Percentiles rank a stretch among this genome's conserved stretches.
phyloP scores from a whole-genome alignment of 2,113 vertebrate genomes.

The Eurypyga helias region DNA sequence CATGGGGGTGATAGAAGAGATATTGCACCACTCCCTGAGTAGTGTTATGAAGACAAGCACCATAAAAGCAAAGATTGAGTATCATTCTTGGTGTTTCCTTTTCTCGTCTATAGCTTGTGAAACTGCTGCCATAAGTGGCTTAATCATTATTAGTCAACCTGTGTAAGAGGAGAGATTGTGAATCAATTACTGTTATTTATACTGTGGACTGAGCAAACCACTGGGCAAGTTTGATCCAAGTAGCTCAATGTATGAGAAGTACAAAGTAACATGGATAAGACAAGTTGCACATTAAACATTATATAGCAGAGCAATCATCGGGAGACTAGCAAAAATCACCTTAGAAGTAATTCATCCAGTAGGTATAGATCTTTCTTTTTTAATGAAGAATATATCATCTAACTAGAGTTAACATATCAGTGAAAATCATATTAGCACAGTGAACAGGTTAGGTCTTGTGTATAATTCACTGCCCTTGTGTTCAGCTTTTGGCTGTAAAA shows the following conservation, averaged over 20 bases:
- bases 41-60: neutral
- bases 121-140: neutral
- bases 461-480: neutral
- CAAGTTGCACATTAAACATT: slow-evolving; percentile 29
- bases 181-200: neutral
- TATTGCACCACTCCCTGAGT: neutral
- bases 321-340: neutral
- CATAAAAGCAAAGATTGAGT: neutral
- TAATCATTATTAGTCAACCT: slow-evolving; percentile 15
- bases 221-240: slow-evolving; percentile 12
- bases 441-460: neutral
- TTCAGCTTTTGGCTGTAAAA: neutral
- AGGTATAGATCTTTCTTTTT: neutral
- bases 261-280: slow-evolving; percentile 37
- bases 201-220: neutral
- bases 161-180: neutral
- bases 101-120: neutral
- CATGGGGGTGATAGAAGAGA: neutral
- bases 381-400: neutral
- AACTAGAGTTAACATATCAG: neutral
- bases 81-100: neutral
- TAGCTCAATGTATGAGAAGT: neutral
- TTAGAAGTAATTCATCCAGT: neutral
- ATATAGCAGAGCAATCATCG: neutral
- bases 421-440: neutral